phyloP scores from a whole-genome alignment of 2,113 vertebrate species.

The Amblyornis subalaris region DNA sequence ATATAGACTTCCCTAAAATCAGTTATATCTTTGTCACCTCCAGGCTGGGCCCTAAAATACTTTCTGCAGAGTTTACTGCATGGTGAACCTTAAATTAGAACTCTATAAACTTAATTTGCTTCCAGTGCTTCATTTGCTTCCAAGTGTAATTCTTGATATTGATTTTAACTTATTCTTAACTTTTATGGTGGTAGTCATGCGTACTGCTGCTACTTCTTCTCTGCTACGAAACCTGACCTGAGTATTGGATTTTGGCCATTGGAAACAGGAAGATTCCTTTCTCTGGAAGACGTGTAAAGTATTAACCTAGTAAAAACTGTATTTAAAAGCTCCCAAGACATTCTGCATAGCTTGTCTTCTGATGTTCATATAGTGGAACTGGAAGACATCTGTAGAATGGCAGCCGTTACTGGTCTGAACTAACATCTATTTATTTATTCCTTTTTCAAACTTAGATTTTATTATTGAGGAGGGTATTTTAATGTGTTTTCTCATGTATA shows the following conservation, averaged over 20 bases:
- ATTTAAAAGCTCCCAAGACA: neutral
- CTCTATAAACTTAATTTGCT: constrained; percentile 61
- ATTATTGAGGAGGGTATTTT: neutral
- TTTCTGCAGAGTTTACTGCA: constrained; percentile 2
- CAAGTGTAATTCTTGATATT: constrained; percentile 44
- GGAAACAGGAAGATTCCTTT: neutral
- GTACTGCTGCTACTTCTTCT: neutral
- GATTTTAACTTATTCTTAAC: constrained; percentile 63
- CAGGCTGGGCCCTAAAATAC: neutral
- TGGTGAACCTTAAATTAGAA: constrained; percentile 11
- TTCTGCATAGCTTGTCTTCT: neutral
- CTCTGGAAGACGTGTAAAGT: neutral
- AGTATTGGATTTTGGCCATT: neutral
- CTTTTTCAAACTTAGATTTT: neutral
- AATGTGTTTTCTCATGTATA: neutral
- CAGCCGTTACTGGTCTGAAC: neutral
- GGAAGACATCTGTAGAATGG: neutral
- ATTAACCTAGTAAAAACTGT: neutral
- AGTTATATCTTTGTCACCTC: neutral
- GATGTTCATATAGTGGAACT: neutral
- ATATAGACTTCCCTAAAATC: constrained; percentile 11
- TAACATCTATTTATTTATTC: neutral
- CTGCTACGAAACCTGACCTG: neutral
- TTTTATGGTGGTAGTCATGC: neutral
- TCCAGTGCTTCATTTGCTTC: constrained; percentile 47